Evolutionary conservation across 1,140 invertebrate genomes (phyloP).

Genomic region (Lucilia cuprina): DNA sequence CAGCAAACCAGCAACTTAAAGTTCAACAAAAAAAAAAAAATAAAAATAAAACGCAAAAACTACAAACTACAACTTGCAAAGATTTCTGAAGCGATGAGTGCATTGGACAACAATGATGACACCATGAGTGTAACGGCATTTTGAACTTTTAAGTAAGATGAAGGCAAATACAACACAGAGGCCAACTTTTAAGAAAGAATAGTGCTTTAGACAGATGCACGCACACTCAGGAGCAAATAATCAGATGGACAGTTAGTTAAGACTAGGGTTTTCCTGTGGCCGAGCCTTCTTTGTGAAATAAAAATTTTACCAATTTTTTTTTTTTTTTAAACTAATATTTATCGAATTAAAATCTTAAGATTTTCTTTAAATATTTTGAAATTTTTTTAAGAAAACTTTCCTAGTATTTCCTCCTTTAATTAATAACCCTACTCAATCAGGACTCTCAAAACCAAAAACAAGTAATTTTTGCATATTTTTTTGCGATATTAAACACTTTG

Average conservation of each 20-base stretch:
- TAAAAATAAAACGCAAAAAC: not conserved
- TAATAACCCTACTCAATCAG: not conserved
- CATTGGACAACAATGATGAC: constrained; percentile 23
- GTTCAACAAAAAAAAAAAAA: not conserved
- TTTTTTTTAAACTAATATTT: too few species aligned
- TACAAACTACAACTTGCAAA: not conserved
- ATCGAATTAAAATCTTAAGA: too few species aligned
- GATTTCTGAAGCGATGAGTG: not conserved
- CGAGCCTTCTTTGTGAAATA: too few species aligned
- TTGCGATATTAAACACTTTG: not conserved
- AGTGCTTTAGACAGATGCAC: not conserved
- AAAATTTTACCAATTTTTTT: too few species aligned
- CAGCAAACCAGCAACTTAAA: not conserved
- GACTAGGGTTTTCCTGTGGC: too few species aligned
- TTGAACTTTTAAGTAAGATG: constrained; percentile 1
- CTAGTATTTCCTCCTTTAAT: too few species aligned
- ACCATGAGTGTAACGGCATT: constrained; percentile 10
- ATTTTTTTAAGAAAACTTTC: too few species aligned
- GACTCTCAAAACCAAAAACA: not conserved
- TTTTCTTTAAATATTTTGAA: too few species aligned
- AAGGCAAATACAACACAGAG: constrained; percentile 11
- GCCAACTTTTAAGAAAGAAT: not conserved
- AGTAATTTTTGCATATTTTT: not conserved
- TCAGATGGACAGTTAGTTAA: not conserved
- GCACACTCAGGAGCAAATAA: not conserved